Evolutionary conservation across 2,797 vertebrate species (phyloP), one percentile per base, ranked within the genome.

Genomic region (Enteromius mattozi): DNA sequence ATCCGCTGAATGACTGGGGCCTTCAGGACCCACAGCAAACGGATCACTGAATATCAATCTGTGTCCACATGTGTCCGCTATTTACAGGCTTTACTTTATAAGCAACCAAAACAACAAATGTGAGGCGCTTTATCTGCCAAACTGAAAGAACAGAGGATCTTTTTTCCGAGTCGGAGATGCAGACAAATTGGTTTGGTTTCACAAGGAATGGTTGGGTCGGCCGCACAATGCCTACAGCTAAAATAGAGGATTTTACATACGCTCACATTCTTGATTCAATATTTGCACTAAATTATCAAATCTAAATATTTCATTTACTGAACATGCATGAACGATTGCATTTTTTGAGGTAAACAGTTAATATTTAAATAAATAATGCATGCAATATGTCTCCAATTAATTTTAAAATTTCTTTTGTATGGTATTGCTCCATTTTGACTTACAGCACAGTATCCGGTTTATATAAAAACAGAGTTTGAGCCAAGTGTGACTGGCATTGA

Each of bases 41-140:
- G 35, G 65, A 82, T 82, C 49, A 17, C 86, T 79, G 82, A 86
- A 82, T 86, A 87, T 87, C 85, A 81, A 85, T 89, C 85, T 86
- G 78, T 85, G 81, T 86, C 75, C 85, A 85, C 82, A 81, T 79
- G 79, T 80, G 79, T 86, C 82, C 68, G 7, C 69, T 65, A 51
- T 84, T 81, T 82, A 87, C 82, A 87, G 85, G 72, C 80, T 76
- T 85, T 21, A 81, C 85, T 85, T 88, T 81, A 88, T 89, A 61
- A 85, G 77, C 77, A 71, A 40, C 61, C 51, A 30, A 80, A 86
- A 85, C 82, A 77, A 78, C 74, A 85, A 78, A 81, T 86, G 77
- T 56, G 45, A 72, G 70, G 81, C n/a, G 47, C 56, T 80, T 87
- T 86, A 82, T 87, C 21, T 69, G 7, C 10, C 3, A 33, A 63